These are phyloP conservation scores for Pangasius sanitwongsei DNA, from an alignment of 2,797 vertebrate genomes.

Conservation along the genomic window DNA sequence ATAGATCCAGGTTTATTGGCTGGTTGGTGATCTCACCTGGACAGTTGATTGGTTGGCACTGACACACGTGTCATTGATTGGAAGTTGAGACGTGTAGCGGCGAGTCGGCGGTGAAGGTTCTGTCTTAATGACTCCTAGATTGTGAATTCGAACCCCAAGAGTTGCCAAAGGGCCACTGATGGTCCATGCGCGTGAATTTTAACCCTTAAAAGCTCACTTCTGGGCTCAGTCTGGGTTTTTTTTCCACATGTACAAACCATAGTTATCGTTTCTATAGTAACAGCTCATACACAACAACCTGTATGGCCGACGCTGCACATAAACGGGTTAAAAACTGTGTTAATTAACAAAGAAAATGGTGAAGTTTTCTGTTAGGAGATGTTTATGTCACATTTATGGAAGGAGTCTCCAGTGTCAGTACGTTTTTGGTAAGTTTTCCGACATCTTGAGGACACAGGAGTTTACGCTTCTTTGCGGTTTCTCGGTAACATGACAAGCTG, in stretches of 20 bases:
- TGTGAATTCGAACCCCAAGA: neutral
- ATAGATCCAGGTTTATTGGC: conserved; percentile 24
- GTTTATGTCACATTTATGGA: neutral
- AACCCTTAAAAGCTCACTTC: neutral
- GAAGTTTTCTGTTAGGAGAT: neutral
- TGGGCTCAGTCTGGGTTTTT: neutral
- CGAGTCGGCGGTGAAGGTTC: neutral
- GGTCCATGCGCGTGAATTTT: neutral
- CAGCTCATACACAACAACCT: too few relatives aligned
- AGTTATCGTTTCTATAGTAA: neutral
- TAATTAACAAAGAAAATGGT: neutral
- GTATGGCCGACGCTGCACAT: neutral
- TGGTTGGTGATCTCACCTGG: conserved; percentile 57
- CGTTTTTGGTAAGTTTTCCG: neutral
- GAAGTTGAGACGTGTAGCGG: conserved; percentile 21
- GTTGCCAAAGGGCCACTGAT: neutral
- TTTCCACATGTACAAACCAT: neutral
- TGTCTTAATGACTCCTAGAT: neutral
- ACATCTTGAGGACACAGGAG: neutral
- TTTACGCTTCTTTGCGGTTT: neutral
- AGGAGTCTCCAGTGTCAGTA: neutral
- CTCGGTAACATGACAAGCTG: neutral
- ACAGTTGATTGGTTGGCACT: neutral
- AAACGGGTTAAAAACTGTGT: neutral
- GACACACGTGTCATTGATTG: conserved; percentile 14